Percentiles rank a stretch among this genome's conserved stretches.
phyloP scores from a whole-genome alignment of 2,113 vertebrate species.

The Engystomops pustulosus region DNA sequence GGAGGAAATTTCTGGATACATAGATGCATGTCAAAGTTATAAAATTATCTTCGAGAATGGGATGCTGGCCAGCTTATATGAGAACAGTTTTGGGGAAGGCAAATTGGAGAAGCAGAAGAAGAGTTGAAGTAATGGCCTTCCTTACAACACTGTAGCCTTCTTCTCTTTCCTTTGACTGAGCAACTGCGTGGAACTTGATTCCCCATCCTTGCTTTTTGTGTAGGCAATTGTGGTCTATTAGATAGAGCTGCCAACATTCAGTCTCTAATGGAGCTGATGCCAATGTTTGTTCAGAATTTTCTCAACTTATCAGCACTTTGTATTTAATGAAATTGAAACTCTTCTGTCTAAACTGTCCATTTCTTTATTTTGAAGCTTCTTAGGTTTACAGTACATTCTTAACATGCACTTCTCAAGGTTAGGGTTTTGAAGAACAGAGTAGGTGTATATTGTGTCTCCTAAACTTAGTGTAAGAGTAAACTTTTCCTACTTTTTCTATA shows the following conservation, averaged over 20 bases:
- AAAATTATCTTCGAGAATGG: too few species aligned
- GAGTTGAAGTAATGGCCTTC: not conserved
- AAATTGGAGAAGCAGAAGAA: not conserved
- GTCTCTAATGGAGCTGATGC: not conserved
- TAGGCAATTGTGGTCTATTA: constrained; percentile 2
- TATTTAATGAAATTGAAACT: not conserved
- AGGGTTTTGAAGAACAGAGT: not conserved
- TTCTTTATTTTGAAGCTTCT: not conserved
- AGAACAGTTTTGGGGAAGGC: not conserved
- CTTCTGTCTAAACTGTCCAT: not conserved
- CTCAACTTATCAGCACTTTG: not conserved
- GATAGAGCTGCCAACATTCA: not conserved
- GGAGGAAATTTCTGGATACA: too few species aligned
- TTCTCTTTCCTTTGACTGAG: not conserved
- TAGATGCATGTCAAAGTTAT: too few species aligned
- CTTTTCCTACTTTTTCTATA: too few species aligned
- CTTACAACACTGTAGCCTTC: not conserved
- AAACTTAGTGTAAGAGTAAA: too few species aligned
- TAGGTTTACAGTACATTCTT: not conserved
- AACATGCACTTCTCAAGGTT: not conserved
- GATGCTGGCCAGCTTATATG: too few species aligned
- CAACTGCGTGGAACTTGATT: not conserved
- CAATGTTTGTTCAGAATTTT: not conserved
- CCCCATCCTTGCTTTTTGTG: not conserved
- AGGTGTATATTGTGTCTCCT: too few species aligned